A percentile compares a stretch with the other conserved stretches of the same genome.
Conservation (phyloP, 2,113 vertebrate genomes). For the Crotalus viridis region DNA sequence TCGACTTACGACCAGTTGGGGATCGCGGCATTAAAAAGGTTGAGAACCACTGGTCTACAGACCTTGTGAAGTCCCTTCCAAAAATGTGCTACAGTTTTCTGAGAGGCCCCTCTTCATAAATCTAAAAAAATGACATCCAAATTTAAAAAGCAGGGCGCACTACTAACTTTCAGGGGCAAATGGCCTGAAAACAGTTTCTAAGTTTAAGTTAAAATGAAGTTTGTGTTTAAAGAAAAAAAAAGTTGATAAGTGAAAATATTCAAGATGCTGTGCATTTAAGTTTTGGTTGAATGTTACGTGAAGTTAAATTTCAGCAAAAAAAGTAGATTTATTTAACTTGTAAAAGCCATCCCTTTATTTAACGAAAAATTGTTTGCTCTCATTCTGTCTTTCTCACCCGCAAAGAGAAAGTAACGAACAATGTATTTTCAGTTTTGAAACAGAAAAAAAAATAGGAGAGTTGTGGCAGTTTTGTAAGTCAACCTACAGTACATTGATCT, state of each 20-base stretch:
- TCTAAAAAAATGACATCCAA: neutral
- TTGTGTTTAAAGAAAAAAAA: neutral
- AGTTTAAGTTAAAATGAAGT: neutral
- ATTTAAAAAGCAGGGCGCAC: neutral
- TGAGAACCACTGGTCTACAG: neutral
- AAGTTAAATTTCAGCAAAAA: neutral
- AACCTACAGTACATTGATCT: neutral
- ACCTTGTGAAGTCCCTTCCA: neutral
- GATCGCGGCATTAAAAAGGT: no score
- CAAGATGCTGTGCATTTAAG: neutral
- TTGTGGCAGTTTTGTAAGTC: neutral
- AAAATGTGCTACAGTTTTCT: neutral
- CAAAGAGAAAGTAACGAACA: neutral
- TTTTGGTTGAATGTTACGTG: neutral
- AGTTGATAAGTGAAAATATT: neutral
- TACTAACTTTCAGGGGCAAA: neutral
- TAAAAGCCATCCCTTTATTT: neutral
- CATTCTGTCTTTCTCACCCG: neutral
- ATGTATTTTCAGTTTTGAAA: neutral
- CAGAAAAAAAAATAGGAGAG: neutral
- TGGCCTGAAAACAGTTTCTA: neutral
- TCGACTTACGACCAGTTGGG: no score
- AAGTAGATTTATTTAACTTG: neutral
- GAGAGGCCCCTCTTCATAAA: neutral
- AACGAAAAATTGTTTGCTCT: neutral